Conservation (phyloP, 2,797 vertebrate genomes). For the Orestias chungarensis region DNA sequence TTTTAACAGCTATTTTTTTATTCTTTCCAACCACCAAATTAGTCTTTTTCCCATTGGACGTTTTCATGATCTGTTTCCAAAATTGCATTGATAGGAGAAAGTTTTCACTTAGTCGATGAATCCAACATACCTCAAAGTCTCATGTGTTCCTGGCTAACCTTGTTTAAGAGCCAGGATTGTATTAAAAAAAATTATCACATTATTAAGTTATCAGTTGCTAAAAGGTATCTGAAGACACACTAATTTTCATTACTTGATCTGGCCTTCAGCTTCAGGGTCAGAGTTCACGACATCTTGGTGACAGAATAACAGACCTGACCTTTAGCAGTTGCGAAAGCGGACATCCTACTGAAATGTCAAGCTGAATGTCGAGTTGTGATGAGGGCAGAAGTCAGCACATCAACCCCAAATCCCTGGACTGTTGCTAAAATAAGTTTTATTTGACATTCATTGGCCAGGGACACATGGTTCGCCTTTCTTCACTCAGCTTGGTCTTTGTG, state of each 20-base stretch:
- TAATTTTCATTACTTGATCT: neutral
- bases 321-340: slow-evolving; percentile 49
- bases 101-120: slow-evolving; percentile 41
- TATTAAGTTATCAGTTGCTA: neutral
- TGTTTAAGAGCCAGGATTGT: neutral
- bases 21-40: slow-evolving; percentile 7
- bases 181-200: slow-evolving; percentile 4
- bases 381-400: slow-evolving; percentile 33
- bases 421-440: slow-evolving; percentile 43
- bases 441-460: slow-evolving; percentile 32
- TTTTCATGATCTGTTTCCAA: slow-evolving; percentile 29
- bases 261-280: slow-evolving; percentile 23
- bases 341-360: slow-evolving; percentile 72
- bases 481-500: neutral
- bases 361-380: slow-evolving; percentile 70
- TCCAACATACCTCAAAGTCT: slow-evolving; percentile 50
- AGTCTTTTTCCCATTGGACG: slow-evolving; percentile 17
- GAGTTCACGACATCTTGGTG: slow-evolving; percentile 48
- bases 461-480: slow-evolving; percentile 6
- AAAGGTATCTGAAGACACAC: neutral
- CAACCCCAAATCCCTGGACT: slow-evolving; percentile 9
- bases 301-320: slow-evolving; percentile 65
- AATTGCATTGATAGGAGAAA: slow-evolving; percentile 46
- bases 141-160: neutral
- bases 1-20: neutral